Evolutionary conservation across 2,797 vertebrate genomes (phyloP).

Genomic region (Masticophis lateralis): DNA sequence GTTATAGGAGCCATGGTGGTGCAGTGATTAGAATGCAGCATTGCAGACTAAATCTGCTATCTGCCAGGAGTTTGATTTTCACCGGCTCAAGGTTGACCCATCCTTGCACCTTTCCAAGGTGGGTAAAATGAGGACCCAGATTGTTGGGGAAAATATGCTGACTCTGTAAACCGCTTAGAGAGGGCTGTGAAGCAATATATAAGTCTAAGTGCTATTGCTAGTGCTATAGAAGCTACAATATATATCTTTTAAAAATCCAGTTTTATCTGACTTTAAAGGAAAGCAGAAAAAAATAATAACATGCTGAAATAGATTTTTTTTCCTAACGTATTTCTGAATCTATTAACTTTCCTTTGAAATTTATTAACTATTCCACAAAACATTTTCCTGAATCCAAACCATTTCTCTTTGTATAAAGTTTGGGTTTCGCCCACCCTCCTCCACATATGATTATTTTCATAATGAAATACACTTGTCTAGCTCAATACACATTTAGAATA

Average conservation of each 20-base stretch:
- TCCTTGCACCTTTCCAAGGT: neutral
- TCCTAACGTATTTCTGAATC: conserved; percentile 14
- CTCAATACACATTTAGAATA: conserved; percentile 26
- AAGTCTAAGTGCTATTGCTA: neutral
- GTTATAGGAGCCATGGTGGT: neutral
- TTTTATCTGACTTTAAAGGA: conserved; percentile 9
- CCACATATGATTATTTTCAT: conserved; percentile 39
- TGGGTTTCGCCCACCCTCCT: neutral
- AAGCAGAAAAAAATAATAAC: conserved; percentile 13
- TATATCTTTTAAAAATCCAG: conserved; percentile 13
- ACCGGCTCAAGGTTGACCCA: neutral
- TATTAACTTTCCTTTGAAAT: conserved; percentile 18
- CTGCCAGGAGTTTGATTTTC: neutral
- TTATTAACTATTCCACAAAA: conserved; percentile 15
- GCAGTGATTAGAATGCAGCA: neutral
- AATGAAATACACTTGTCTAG: conserved; percentile 32
- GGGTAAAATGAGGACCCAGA: neutral
- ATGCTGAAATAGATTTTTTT: neutral
- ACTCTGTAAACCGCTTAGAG: neutral
- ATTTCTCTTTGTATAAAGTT: conserved; percentile 36
- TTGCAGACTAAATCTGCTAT: neutral
- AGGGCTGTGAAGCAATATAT: neutral
- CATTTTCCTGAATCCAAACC: neutral
- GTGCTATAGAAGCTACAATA: neutral
- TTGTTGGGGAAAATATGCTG: neutral